Percentiles rank a stretch among this genome's conserved stretches.
These are phyloP conservation scores for Schrankia costaestrigalis DNA, from an alignment of 2,888 invertebrate species.

Conservation along the genomic window DNA sequence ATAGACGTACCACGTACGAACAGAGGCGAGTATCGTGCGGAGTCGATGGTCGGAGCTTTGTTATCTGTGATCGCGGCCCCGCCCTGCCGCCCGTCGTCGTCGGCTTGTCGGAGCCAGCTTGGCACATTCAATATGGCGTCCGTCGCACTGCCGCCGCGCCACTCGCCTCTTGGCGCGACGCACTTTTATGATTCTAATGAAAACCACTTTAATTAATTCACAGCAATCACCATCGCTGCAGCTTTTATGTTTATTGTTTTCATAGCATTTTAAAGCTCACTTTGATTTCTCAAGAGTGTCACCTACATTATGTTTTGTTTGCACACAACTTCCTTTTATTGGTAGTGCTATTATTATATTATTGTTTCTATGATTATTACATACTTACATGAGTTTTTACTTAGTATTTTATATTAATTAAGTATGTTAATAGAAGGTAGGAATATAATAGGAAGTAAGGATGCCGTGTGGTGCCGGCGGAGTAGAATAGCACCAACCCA, in stretches of 20 bases:
- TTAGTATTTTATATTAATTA: constrained; percentile 46
- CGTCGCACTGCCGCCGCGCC: constrained; percentile 15
- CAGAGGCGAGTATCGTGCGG: constrained; percentile 12
- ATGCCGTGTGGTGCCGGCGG: neutral
- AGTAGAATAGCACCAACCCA: too few relatives aligned
- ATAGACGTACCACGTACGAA: constrained; percentile 11
- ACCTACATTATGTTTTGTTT: constrained; percentile 64
- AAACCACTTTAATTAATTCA: constrained; percentile 79
- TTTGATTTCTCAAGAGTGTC: constrained; percentile 79
- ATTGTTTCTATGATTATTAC: constrained; percentile 49
- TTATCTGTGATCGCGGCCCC: constrained; percentile 66
- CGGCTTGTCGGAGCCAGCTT: constrained; percentile 25
- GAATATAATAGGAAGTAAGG: neutral
- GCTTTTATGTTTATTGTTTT: constrained; percentile 78
- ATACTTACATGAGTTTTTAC: constrained; percentile 60
- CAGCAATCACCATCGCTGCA: constrained; percentile 72
- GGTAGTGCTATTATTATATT: constrained; percentile 48
- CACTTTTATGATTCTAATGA: constrained; percentile 71
- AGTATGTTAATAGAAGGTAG: constrained; percentile 1
- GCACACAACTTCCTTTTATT: constrained; percentile 50
- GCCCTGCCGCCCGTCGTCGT: constrained; percentile 41
- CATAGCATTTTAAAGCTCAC: constrained; percentile 75
- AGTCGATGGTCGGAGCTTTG: constrained; percentile 48
- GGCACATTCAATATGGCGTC: constrained; percentile 38
- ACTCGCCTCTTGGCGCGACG: too few relatives aligned